Percentiles rank a stretch among this genome's conserved stretches.
Evolutionary conservation across 2,888 invertebrate species (phyloP).

Genomic region (Noctua janthe): DNA sequence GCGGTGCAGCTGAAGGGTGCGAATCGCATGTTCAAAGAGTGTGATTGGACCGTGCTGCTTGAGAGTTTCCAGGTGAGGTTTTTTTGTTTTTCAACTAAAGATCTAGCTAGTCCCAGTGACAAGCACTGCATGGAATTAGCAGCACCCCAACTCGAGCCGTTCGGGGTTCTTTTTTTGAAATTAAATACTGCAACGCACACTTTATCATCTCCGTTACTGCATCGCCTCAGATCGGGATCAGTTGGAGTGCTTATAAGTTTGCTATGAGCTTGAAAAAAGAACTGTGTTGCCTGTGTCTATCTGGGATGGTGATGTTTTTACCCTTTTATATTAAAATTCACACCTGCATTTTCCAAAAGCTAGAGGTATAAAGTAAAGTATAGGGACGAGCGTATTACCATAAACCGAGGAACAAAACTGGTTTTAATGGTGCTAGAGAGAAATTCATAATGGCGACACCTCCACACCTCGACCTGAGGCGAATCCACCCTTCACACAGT

Average conservation of each 20-base stretch:
- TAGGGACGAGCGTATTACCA: background rate
- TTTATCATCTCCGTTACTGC: too few relatives aligned
- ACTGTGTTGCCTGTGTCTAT: background rate
- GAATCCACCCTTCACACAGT: background rate
- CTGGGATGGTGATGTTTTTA: background rate
- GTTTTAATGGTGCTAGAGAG: background rate
- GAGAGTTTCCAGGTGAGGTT: constrained; percentile 74
- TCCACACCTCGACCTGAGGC: background rate
- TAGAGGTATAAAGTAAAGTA: background rate
- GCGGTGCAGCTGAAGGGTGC: constrained; percentile 79
- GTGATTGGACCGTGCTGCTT: constrained; percentile 82
- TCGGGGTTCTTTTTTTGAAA: background rate
- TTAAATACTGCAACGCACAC: background rate
- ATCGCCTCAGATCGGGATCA: background rate
- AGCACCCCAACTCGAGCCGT: background rate
- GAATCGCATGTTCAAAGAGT: constrained; percentile 76
- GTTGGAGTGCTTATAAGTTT: background rate
- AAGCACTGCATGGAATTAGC: background rate
- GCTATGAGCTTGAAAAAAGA: background rate
- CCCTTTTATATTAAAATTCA: background rate
- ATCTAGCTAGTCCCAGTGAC: background rate
- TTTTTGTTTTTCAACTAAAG: background rate
- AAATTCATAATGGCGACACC: background rate
- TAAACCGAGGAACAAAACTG: background rate
- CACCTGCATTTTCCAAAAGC: background rate